Evolutionary conservation across 2,797 vertebrate genomes (phyloP).

Genomic region (Sebastolobus altivelis): DNA sequence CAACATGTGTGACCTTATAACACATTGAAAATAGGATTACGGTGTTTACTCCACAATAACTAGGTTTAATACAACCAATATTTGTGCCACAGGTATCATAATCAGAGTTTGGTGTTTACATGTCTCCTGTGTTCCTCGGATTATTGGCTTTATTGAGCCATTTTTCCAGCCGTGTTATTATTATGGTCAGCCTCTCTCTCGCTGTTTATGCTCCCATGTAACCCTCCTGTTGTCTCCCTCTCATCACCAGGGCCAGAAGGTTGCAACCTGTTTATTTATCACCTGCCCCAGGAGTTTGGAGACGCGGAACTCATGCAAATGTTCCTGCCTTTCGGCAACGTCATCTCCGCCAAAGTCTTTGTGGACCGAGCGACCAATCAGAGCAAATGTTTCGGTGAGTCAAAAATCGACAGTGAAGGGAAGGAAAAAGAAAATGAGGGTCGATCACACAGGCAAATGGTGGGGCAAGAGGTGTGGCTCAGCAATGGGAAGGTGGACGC

Average conservation of each 20-base stretch:
- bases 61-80: constrained; percentile 20
- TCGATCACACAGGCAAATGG: neutral
- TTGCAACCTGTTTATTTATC: constrained; percentile 99
- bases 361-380: constrained; percentile 99
- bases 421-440: neutral
- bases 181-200: constrained; percentile 43
- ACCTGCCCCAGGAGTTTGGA: constrained; percentile 99
- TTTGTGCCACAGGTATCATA: constrained; percentile 12
- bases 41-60: constrained; percentile 11
- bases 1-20: constrained; percentile 18
- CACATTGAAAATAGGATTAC: constrained; percentile 3
- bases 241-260: constrained; percentile 86
- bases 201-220: constrained; percentile 59
- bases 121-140: neutral
- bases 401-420: constrained; percentile 14
- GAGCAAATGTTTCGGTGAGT: constrained; percentile 99
- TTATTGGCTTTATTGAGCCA: constrained; percentile 39
- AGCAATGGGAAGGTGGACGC: neutral
- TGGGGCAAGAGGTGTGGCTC: constrained; percentile 26
- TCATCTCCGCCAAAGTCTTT: constrained; percentile 99
- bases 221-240: constrained; percentile 68
- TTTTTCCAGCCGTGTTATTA: constrained; percentile 44
- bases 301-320: constrained; percentile 99
- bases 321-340: constrained; percentile 99
- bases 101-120: constrained; percentile 16